Evolutionary conservation across 1,140 invertebrate species (phyloP).

Genomic region (Kradibia gibbosae): DNA sequence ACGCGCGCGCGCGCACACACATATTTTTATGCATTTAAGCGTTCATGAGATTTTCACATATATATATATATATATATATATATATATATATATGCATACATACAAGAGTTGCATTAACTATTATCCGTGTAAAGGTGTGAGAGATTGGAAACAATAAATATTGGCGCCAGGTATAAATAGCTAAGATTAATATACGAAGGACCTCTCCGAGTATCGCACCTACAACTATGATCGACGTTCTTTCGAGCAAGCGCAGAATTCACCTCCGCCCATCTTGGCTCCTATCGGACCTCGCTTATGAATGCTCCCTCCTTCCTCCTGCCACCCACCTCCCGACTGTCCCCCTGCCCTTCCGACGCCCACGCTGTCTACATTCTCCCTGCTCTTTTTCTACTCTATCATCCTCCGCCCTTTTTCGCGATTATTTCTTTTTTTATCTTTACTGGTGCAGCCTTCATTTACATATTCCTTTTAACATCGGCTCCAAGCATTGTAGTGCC

Average conservation of each 20-base stretch:
- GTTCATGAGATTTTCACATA: neutral
- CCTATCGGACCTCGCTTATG: neutral
- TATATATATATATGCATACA: no score
- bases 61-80: no score
- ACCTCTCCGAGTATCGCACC: conserved; percentile 24
- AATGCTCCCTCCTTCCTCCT: neutral
- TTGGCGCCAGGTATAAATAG: neutral
- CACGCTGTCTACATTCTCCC: neutral
- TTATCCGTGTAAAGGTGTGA: neutral
- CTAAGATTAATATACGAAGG: neutral
- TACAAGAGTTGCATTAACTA: neutral
- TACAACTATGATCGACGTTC: conserved; percentile 42
- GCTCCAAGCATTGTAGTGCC: neutral
- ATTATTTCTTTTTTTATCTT: neutral
- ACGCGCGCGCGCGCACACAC: no score
- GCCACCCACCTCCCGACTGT: neutral
- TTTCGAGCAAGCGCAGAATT: conserved; percentile 42
- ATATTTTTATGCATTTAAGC: no score
- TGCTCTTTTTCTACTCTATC: neutral
- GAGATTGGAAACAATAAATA: neutral
- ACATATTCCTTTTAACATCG: neutral
- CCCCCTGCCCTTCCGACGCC: neutral
- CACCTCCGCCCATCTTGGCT: conserved; percentile 43
- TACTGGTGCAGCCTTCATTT: conserved; percentile 8
- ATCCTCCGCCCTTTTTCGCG: neutral